phyloP scores from a whole-genome alignment of 2,113 vertebrate species.

The Callithrix jacchus region DNA sequence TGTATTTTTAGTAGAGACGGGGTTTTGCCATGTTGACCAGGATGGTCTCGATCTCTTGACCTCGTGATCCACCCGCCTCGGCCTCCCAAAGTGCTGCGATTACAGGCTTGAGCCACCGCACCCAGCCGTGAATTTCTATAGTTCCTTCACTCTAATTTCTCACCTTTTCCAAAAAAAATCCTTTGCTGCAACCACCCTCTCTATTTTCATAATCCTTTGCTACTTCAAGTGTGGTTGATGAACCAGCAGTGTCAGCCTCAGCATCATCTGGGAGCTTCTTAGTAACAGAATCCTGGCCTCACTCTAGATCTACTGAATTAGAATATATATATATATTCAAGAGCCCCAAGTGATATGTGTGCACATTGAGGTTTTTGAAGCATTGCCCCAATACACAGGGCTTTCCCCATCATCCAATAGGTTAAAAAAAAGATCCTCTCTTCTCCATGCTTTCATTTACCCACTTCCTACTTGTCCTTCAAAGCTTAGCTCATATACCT shows the following conservation, averaged over 20 bases:
- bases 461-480: background rate
- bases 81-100: no score
- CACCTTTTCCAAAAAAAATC: slow-evolving; percentile 4
- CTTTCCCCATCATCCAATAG: background rate
- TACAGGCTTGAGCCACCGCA: no score
- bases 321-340: slow-evolving; percentile 33
- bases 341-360: background rate
- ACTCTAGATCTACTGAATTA: background rate
- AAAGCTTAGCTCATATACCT: slow-evolving; percentile 11
- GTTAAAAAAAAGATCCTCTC: background rate
- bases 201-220: background rate
- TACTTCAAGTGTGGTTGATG: background rate
- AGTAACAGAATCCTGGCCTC: background rate
- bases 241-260: background rate
- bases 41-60: no score
- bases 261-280: background rate
- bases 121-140: no score
- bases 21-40: no score
- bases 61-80: no score
- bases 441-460: background rate
- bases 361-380: background rate
- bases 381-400: background rate
- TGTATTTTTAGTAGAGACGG: no score
- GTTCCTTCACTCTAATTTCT: background rate
- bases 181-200: background rate